Conservation (phyloP, 2,888 invertebrate species). For the Monopis laevigella region DNA sequence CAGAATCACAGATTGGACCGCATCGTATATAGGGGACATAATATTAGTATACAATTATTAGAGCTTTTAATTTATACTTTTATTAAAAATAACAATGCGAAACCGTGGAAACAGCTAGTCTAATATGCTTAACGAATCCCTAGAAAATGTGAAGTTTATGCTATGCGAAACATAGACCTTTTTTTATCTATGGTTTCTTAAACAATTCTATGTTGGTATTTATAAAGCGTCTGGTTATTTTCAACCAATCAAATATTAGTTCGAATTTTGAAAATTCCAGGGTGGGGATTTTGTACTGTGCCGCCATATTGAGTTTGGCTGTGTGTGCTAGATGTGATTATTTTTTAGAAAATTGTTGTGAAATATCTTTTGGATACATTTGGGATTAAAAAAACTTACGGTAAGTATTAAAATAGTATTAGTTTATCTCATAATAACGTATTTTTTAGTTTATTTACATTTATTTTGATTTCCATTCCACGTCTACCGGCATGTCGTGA, state of each 20-base stretch:
- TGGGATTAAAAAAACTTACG: slow-evolving; percentile 52
- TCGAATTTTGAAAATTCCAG: slow-evolving; percentile 52
- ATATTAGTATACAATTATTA: too few relatives aligned
- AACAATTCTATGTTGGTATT: slow-evolving; percentile 29
- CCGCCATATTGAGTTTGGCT: slow-evolving; percentile 65
- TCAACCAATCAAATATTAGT: slow-evolving; percentile 44
- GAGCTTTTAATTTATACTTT: too few relatives aligned
- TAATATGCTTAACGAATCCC: too few relatives aligned
- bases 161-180: slow-evolving; percentile 3
- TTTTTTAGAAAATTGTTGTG: slow-evolving; percentile 42
- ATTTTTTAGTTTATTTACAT: slow-evolving; percentile 20
- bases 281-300: slow-evolving; percentile 59
- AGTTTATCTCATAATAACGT: slow-evolving; percentile 47
- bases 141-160: too few relatives aligned
- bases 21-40: too few relatives aligned
- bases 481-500: slow-evolving; percentile 26
- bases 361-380: slow-evolving; percentile 46
- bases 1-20: too few relatives aligned
- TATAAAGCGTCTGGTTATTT: slow-evolving; percentile 47
- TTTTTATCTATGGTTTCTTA: slow-evolving; percentile 18
- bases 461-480: slow-evolving; percentile 18
- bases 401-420: slow-evolving; percentile 41
- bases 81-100: too few relatives aligned
- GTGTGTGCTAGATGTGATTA: slow-evolving; percentile 57
- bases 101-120: too few relatives aligned